phyloP scores from a whole-genome alignment of 2,113 vertebrate species.

The Pedetes capensis region DNA sequence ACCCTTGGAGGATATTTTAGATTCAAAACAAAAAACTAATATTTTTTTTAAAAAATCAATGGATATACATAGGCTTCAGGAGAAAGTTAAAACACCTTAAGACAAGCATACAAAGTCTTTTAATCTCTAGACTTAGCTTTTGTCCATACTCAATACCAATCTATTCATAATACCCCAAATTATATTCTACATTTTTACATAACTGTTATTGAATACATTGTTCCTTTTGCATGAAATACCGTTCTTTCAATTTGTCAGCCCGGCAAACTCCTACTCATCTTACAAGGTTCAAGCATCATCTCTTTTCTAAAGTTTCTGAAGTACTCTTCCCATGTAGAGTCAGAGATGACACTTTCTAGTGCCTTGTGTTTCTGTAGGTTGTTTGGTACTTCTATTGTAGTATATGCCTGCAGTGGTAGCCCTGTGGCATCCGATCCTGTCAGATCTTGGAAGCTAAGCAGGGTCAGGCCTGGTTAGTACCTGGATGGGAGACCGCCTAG shows the following conservation, averaged over 20 bases:
- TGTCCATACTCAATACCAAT: neutral
- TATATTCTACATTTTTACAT: neutral
- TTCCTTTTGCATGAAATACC: neutral
- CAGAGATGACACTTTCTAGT: neutral
- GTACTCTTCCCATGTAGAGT: neutral
- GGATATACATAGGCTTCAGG: neutral
- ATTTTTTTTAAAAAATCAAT: neutral
- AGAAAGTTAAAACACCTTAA: conserved; percentile 5
- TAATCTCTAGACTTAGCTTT: neutral
- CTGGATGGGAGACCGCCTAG: no score
- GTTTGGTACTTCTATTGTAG: neutral
- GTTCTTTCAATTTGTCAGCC: neutral
- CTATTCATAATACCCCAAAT: neutral
- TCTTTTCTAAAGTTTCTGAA: neutral
- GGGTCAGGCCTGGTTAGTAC: no score
- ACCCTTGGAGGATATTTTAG: no score
- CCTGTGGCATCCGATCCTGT: no score
- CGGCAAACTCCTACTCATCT: neutral
- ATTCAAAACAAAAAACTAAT: neutral
- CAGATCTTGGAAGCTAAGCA: no score
- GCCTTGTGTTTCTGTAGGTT: neutral
- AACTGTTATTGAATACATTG: neutral
- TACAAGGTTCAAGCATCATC: neutral
- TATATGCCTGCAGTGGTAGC: no score
- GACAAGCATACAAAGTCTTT: neutral